Base-by-base conservation (phyloP, 2,113 vertebrate genomes). In the Heteronetta atricapilla region DNA sequence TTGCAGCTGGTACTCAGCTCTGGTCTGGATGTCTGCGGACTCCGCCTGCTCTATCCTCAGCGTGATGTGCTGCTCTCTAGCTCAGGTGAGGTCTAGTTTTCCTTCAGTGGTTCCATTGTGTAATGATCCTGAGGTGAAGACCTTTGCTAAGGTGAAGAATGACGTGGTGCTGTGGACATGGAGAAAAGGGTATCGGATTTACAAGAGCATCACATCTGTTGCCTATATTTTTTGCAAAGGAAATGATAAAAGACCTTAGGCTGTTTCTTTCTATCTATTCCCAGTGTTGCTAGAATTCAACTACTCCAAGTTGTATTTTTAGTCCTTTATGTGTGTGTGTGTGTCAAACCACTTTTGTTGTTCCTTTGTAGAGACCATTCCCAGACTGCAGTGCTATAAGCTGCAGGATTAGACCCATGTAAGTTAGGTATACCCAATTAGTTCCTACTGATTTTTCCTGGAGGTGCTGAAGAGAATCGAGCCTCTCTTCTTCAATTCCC, bases 11-110 rank as follows among this genome's bases (percentile, higher is more conserved):
- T 98, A 11, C 93, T 96, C 2, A 6, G 89, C 28, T 94, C 90
- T 19, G 97, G 97, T 16, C 95, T 98, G 56, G 97, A 98, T 64
- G 81, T 98, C 31, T 98, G 97, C 67, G 97, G 98, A 34, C 94
- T 98, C 48, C 92, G 94, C 74, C 96, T 98, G 62, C 97, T 98
- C 63, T 98, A 97, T 55, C 97, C 97, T 8, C 63, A 90, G 7
- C 81, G 77, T 33, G 26, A 84, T 4, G 14, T 96, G 77, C 95
- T 98, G 92, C 94, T 81, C 36, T 91, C 94, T 5, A 93, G 88
- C 67, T 89, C 95, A 96, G 97, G 98, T 98, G 97, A 86, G 91
- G 46, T 42, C 82, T 78, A 21, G 70, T 82, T 14, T 83, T 66
- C 83, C 81, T 76, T 44, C 53, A 21, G 6, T 28, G 58, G 29